A percentile compares a stretch with the other conserved stretches of the same genome.
Conservation (phyloP, 2,888 invertebrate species). For the Deilephila porcellus region DNA sequence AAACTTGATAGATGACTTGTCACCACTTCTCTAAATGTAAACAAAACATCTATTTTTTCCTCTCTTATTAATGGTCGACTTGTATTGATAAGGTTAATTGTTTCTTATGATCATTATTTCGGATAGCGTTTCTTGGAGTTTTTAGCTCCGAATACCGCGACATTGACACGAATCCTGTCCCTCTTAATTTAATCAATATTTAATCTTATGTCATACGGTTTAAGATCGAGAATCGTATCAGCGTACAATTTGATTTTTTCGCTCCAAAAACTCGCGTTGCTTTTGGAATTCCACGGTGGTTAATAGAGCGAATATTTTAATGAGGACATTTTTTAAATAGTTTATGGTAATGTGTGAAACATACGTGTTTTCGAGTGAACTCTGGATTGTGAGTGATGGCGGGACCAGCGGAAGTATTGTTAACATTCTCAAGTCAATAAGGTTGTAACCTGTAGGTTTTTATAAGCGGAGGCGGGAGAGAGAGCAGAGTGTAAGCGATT, state of each 20-base stretch:
- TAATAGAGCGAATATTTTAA: conserved; percentile 77
- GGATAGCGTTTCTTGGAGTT: conserved; percentile 54
- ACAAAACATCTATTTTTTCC: conserved; percentile 78
- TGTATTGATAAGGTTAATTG: conserved; percentile 76
- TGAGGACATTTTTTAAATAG: conserved; percentile 67
- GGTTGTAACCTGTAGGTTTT: conserved; percentile 1
- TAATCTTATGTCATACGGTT: background rate
- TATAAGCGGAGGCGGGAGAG: conserved; percentile 27
- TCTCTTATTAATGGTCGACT: conserved; percentile 72
- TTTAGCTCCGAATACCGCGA: conserved; percentile 55
- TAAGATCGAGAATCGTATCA: conserved; percentile 30
- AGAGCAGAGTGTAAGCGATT: background rate
- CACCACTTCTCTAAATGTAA: conserved; percentile 81
- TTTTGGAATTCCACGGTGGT: conserved; percentile 59
- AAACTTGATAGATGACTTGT: conserved; percentile 75
- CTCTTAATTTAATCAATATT: conserved; percentile 33
- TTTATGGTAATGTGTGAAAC: conserved; percentile 57
- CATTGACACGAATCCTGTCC: conserved; percentile 51
- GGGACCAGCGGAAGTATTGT: conserved; percentile 69
- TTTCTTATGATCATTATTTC: conserved; percentile 65
- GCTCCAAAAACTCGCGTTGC: conserved; percentile 6
- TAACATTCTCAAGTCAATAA: conserved; percentile 61
- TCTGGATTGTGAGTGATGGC: conserved; percentile 40
- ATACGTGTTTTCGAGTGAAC: conserved; percentile 60
- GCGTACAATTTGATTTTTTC: background rate